Evolutionary conservation across 2,113 vertebrate species (phyloP).

Genomic region (Nothobranchius furzeri): DNA sequence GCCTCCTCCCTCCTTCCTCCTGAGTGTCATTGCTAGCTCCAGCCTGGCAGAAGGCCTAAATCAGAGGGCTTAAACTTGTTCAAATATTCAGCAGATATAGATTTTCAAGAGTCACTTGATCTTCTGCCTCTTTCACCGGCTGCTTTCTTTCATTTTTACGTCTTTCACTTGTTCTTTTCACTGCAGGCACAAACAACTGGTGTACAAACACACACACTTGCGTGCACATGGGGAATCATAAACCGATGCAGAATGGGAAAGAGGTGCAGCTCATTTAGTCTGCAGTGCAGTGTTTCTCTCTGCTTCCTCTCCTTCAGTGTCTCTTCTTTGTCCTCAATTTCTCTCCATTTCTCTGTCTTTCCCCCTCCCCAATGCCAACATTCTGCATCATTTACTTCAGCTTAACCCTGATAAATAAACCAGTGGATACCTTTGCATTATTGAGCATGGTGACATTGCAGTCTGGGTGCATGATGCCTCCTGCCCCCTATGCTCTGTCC

Average conservation of each 20-base stretch:
- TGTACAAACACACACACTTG: background rate
- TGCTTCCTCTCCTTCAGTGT: conserved; percentile 40
- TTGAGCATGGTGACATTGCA: conserved; percentile 61
- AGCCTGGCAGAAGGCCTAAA: conserved; percentile 62
- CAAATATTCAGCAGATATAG: conserved; percentile 79
- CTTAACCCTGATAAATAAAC: conserved; percentile 81
- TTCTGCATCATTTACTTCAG: conserved; percentile 72
- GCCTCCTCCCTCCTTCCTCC: conserved; percentile 10
- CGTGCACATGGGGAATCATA: conserved; percentile 45
- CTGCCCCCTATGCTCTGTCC: conserved; percentile 27
- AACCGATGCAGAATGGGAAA: conserved; percentile 33
- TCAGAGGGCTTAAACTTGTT: conserved; percentile 71
- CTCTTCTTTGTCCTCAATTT: conserved; percentile 47
- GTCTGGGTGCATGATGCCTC: conserved; percentile 33
- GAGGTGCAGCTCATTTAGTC: conserved; percentile 62
- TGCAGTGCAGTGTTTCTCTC: conserved; percentile 58
- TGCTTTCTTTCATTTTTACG: conserved; percentile 2
- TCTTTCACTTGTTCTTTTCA: conserved; percentile 13
- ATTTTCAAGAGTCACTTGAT: conserved; percentile 69
- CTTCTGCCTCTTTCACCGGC: conserved; percentile 44
- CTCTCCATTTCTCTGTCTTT: conserved; percentile 42
- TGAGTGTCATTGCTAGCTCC: conserved; percentile 25
- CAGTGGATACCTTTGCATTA: conserved; percentile 68
- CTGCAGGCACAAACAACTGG: conserved; percentile 42
- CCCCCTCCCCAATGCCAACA: conserved; percentile 42